Evolutionary conservation across 2,113 vertebrate species (phyloP), one percentile per base, ranked within the genome.

Genomic region (Sterrhoptilus dennistouni): DNA sequence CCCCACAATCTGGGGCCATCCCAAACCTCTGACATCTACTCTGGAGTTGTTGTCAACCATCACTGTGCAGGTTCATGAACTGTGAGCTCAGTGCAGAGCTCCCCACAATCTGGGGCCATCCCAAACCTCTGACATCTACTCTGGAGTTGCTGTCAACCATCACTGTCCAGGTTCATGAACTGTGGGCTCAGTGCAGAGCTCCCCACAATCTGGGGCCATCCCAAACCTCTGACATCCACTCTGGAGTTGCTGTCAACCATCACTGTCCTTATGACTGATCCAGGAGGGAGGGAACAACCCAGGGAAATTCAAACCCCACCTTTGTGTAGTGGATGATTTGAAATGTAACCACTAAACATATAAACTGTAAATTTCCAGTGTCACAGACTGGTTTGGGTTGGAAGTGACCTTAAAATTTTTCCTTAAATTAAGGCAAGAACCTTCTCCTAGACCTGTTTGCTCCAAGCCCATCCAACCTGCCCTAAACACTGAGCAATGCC

Each of bases 1-100:
- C 22, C 47, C 25, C 42, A 1, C 23, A 4, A 3, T 2, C 12
- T 4, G 54, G 33, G 38, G 9, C 2, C 53, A 20, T 23, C 45
- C 54, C 63, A 69, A 27, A 52, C 11, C 2, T 42, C 4, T 1
- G 23, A 11, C 53, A 17, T 18, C 38, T 33, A 3, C 40, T 17
- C 47, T 59, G 19, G 38, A 27, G 53, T 3, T 45, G 33, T 68
- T 53, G 59, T 29, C 15, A 3, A 0, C 6, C n/a, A n/a, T n/a
- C n/a, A n/a, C n/a, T n/a, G n/a, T n/a, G n/a, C 20, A 8, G 44
- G 8, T 29, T 36, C 28, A 7, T 50, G 54, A 35, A 3, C 66
- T 25, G 66, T 33, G 28, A 35, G 45, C 45, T n/a, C 20, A n/a
- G 23, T 24, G 2, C 22, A 2, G 16, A n/a, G 11, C 36, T 25